A percentile compares a stretch with the other conserved stretches of the same genome.
These are phyloP conservation scores for Drosophila quadrilineata DNA, from an alignment of 1,140 invertebrate species.

Conservation along the genomic window DNA sequence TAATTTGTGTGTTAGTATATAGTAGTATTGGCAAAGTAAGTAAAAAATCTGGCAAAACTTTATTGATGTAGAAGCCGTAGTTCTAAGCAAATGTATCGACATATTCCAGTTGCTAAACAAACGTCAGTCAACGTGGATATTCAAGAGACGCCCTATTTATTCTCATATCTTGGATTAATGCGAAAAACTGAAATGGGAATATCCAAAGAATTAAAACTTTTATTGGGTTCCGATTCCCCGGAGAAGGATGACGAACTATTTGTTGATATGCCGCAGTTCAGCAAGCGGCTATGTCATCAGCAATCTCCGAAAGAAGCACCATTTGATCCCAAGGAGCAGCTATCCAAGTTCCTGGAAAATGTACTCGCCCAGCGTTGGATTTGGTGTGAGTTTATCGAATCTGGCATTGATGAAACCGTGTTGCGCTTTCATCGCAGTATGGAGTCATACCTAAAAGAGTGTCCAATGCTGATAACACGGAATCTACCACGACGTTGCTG, in stretches of 20 bases:
- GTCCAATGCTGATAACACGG: too few species aligned
- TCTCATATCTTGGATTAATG: too few species aligned
- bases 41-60: too few species aligned
- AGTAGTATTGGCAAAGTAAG: too few species aligned
- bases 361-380: slow-evolving; percentile 43
- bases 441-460: slow-evolving; percentile 4
- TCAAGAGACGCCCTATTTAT: too few species aligned
- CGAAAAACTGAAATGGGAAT: too few species aligned
- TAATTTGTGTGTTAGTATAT: too few species aligned
- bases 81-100: too few species aligned
- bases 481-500: slow-evolving; percentile 39
- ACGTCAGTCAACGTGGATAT: too few species aligned
- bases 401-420: slow-evolving; percentile 36
- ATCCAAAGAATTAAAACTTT: slow-evolving; percentile 6
- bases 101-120: too few species aligned
- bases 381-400: slow-evolving; percentile 53
- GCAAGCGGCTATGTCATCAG: not conserved
- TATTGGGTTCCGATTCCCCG: not conserved
- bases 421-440: slow-evolving; percentile 16
- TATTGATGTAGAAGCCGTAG: too few species aligned
- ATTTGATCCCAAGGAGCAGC: not conserved
- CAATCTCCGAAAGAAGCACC: too few species aligned
- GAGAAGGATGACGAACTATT: slow-evolving; percentile 44
- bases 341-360: slow-evolving; percentile 33
- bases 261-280: slow-evolving; percentile 41